Evolutionary conservation across 2,797 vertebrate species (phyloP), one percentile per base, ranked within the genome.

Genomic region (Hyperoplus lanceolatus): DNA sequence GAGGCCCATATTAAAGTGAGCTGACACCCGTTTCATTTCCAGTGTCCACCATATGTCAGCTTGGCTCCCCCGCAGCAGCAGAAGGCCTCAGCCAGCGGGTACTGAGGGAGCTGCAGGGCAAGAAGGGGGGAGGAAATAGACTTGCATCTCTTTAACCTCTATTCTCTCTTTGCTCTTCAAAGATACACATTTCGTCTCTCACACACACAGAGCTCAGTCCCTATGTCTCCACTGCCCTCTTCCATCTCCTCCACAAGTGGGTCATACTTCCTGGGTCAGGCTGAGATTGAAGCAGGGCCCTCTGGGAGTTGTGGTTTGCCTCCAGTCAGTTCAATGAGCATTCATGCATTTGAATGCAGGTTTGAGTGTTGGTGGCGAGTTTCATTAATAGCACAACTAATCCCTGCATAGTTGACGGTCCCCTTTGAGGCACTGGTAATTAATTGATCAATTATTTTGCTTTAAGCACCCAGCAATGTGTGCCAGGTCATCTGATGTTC

Each of bases 241-340:
- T 80, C 64, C 43, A 66, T 81, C 68, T 85, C 70, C 82, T 82
- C 79, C 55, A 89, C 88, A 94, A 94, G 87, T 94, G 92, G 93
- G 94, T 93, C 93, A 93, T 39, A 53, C 82, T 79, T 93, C 90
- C 85, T 84, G 74, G 90, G 89, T 91, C 90, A 81, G 80, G 74
- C 85, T 69, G 49, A 85, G 82, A 93, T 88, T 89, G 83, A 90
- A 86, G 77, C 79, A 36, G 36, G 51, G 75, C 43, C 88, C 84
- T 72, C 49, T 88, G 93, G 86, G 92, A 90, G 56, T 72, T 89
- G 75, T 68, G 75, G 87, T 86, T 29, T 75, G 80, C 76, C 61
- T 87, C 83, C 72, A 51, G 81, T 75, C 53, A 67, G 54, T 64
- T 61, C 76, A 88, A 65, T 14, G 80, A 70, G 70, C 57, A 45